Evolutionary conservation across 2,888 invertebrate species (phyloP), one percentile per base, ranked within the genome.

Genomic region (Drosophila picticornis): DNA sequence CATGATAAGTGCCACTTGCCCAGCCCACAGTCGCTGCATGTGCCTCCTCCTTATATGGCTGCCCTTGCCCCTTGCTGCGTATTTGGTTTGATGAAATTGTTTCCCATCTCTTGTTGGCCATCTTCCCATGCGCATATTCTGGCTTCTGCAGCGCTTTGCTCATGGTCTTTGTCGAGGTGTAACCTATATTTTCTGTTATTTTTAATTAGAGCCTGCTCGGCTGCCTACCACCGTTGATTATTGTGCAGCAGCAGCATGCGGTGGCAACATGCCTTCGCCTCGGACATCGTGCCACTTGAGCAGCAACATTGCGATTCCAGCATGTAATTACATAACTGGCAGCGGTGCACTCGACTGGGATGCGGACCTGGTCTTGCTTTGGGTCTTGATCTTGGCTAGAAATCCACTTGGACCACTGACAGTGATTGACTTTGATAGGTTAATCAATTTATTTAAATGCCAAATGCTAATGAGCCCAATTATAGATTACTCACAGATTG

Each of bases 1-100:
- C 72, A 77, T 77, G 87, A 79, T 84, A 87, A 86, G 89, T 89
- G 87, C 89, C 80, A 77, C 81, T 84, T 86, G 83, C 66, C 71
- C 82, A 55, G 64, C 73, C 81, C 77, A 69, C 77, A 79, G 79
- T 19, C 69, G 43, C 72, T 56, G 50, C 27, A 52, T 40, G 34
- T 22, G n/a, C 65, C 52, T 31, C 27, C 34, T 51, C 52, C 43
- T 48, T 68, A 60, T 46, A 25, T 27, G 46, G 46, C 46, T 25
- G 46, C 61, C 36, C 11, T 22, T 25, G 4, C 40, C 61, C 10
- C 58, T 48, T 52, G 6, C 22, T 6, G 13, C 61, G 43, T 57
- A 71, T 74, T 73, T 62, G 65, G 77, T 75, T 75, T 81, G 72
- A 71, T 76, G 84, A 74, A 80, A 84, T 75, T 60, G 76, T 81